Conservation (phyloP, 2,113 vertebrate genomes). For the Hippocampus zosterae region DNA sequence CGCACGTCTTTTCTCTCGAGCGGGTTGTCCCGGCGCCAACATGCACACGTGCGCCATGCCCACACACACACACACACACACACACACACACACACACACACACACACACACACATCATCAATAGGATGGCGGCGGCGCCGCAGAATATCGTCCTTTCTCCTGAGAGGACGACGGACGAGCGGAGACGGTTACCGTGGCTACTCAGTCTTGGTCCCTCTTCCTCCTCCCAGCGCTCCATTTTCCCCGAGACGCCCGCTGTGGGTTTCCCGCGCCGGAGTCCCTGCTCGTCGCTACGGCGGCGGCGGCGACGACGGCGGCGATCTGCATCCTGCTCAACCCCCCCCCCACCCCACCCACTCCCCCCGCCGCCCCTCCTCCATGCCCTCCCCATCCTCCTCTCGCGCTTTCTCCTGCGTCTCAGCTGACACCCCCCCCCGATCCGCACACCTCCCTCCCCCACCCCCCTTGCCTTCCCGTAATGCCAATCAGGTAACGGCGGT, state of each 20-base stretch:
- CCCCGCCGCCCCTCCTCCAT: background rate
- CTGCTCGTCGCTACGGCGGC: slow-evolving; percentile 37
- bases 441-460: too few relatives aligned
- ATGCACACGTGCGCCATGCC: slow-evolving; percentile 18
- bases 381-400: slow-evolving; percentile 5
- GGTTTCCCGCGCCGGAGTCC: slow-evolving; percentile 46
- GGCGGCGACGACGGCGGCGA: slow-evolving; percentile 51
- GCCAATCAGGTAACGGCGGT: slow-evolving; percentile 47
- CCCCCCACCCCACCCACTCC: too few relatives aligned
- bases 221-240: slow-evolving; percentile 61
- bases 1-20: slow-evolving; percentile 1
- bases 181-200: slow-evolving; percentile 62
- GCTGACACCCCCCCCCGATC: slow-evolving; percentile 11
- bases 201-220: slow-evolving; percentile 61
- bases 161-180: slow-evolving; percentile 16
- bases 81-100: too few relatives aligned
- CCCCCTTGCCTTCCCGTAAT: slow-evolving; percentile 31
- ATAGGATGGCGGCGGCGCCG: background rate
- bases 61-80: too few relatives aligned
- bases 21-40: background rate
- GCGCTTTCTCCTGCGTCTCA: slow-evolving; percentile 14
- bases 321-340: slow-evolving; percentile 38
- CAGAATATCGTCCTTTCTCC: slow-evolving; percentile 18
- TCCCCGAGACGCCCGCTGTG: slow-evolving; percentile 50
- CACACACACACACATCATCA: slow-evolving; percentile 28